Evolutionary conservation across 2,888 invertebrate species (phyloP).

Genomic region (Papilio elwesi): DNA sequence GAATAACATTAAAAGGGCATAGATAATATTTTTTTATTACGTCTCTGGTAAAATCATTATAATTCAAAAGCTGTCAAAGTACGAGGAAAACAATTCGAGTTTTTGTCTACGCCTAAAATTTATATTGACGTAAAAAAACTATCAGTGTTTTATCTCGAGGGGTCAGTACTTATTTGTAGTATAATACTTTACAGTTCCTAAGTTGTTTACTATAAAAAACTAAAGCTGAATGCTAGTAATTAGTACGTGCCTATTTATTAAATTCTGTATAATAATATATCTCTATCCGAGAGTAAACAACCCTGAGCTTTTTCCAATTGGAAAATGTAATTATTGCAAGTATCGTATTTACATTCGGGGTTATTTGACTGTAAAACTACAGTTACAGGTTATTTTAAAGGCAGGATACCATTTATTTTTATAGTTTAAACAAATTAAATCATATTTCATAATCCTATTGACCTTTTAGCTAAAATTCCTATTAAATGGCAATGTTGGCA

Average conservation of each 20-base stretch:
- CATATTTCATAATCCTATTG: conserved; percentile 54
- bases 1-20: background rate
- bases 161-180: too few relatives aligned
- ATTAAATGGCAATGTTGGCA: conserved; percentile 64
- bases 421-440: conserved; percentile 15
- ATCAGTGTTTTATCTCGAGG: background rate
- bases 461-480: conserved; percentile 57
- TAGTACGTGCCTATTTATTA: too few relatives aligned
- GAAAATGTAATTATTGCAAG: too few relatives aligned
- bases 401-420: background rate
- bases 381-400: too few relatives aligned
- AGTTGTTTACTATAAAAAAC: too few relatives aligned
- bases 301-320: too few relatives aligned
- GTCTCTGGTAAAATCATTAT: background rate
- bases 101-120: background rate
- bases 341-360: too few relatives aligned
- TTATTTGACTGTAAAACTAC: too few relatives aligned
- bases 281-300: too few relatives aligned
- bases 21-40: background rate
- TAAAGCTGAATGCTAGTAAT: too few relatives aligned
- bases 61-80: background rate
- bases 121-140: background rate
- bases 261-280: too few relatives aligned
- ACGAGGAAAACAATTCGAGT: background rate
- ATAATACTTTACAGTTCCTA: too few relatives aligned